These are phyloP conservation scores for Chloropsis hardwickii DNA, from an alignment of 2,113 vertebrate species.

Conservation along the genomic window DNA sequence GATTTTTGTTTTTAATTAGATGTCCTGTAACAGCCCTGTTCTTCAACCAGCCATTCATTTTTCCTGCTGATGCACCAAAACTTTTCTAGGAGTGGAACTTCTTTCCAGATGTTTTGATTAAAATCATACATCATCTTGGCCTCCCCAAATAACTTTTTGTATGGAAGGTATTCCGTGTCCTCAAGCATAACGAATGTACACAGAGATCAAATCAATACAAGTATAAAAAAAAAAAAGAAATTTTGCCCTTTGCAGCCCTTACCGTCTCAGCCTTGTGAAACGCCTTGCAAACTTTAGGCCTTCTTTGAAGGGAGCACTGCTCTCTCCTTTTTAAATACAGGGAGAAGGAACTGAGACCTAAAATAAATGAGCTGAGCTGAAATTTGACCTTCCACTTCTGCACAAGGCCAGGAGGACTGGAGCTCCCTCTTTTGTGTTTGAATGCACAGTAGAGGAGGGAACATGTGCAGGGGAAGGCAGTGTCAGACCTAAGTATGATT, in stretches of 20 bases:
- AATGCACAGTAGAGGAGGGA: background rate
- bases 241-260: background rate
- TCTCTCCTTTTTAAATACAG: background rate
- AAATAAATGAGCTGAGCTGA: background rate
- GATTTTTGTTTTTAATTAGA: constrained; percentile 59
- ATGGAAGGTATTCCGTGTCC: background rate
- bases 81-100: background rate
- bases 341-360: background rate
- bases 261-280: background rate
- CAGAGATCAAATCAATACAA: background rate
- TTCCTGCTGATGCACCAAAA: background rate
- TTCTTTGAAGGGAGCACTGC: background rate
- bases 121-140: background rate
- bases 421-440: background rate
- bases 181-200: background rate
- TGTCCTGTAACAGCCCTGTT: background rate
- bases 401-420: background rate
- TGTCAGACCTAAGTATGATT: background rate
- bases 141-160: background rate
- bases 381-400: background rate
- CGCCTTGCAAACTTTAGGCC: background rate
- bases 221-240: background rate
- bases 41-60: background rate
- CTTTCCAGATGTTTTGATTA: background rate
- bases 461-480: background rate